Percentiles rank a stretch among this genome's conserved stretches.
Conservation (phyloP, 2,797 vertebrate species). For the Podargus strigoides region DNA sequence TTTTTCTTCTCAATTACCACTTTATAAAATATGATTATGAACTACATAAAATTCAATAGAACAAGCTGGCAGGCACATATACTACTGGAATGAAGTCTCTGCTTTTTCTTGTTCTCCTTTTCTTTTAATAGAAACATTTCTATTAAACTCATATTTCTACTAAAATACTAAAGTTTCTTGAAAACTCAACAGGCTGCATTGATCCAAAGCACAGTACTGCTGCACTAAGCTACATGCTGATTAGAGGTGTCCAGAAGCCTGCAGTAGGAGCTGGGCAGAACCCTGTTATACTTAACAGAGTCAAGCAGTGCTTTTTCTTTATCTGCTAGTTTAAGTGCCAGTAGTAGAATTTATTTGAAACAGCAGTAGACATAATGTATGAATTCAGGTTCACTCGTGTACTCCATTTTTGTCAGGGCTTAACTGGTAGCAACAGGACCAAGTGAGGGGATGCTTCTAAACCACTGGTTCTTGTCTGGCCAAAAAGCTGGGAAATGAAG, state of each 20-base stretch:
- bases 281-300: not conserved
- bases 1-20: conserved; percentile 31
- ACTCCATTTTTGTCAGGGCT: not conserved
- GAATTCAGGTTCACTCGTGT: not conserved
- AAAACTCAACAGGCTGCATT: not conserved
- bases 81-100: not conserved
- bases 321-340: not conserved
- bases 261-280: not conserved
- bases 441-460: not conserved
- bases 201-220: not conserved
- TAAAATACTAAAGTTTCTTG: conserved; percentile 14
- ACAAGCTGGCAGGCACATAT: not conserved
- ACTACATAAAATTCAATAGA: conserved; percentile 25
- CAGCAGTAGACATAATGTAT: not conserved
- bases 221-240: not conserved
- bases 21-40: conserved; percentile 45
- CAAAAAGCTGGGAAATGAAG: not conserved
- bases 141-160: conserved; percentile 41
- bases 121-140: conserved; percentile 32
- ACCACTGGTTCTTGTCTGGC: not conserved
- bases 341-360: not conserved
- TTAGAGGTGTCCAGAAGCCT: not conserved
- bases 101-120: not conserved
- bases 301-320: not conserved
- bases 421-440: not conserved